Evolutionary conservation across 2,888 invertebrate species (phyloP), one percentile per base, ranked within the genome.

Genomic region (Agonopterix alstromeriana): DNA sequence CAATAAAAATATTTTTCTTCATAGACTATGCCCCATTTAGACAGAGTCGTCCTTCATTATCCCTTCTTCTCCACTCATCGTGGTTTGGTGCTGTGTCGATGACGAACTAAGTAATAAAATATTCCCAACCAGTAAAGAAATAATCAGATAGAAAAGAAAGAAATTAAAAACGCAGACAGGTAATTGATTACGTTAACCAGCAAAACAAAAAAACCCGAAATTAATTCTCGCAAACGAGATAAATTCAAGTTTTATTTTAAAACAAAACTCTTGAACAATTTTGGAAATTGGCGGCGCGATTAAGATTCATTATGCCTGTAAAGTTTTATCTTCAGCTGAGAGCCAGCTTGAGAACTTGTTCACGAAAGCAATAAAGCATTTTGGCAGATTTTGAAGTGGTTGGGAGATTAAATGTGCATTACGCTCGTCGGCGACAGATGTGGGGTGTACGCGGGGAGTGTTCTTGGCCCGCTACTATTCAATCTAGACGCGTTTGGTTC

Each of bases 271-370:
- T 63, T 60, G 73, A 84, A 82, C 80, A 83, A 83, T 81, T 85
- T 83, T 69, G 75, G 65, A 65, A 82, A 86, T 86, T 79, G 82
- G 77, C 81, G 74, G 71, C 67, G 70, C 78, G 81, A 83, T 84
- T 85, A 83, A 81, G 85, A 86, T 85, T 86, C 87, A 86, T 86
- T 86, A 85, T 82, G 81, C 81, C 70, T 82, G 77, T 81, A 78
- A 86, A 87, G 85, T 87, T 86, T 86, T 85, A 86, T 86, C 85
- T 82, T 65, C 56, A 63, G 58, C 48, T 55, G 70, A 70, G 71
- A 66, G 67, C 66, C 72, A 73, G 73, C 77, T 80, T 71, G 73
- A 65, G 64, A 73, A 77, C 73, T 82, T 82, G 75, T 79, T 81
- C 76, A 67, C 66, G 73, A 61, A 67, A 76, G 84, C 82, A 81